Base-by-base conservation (phyloP, 1,140 invertebrate species). In the Trachelipus rathkii region DNA sequence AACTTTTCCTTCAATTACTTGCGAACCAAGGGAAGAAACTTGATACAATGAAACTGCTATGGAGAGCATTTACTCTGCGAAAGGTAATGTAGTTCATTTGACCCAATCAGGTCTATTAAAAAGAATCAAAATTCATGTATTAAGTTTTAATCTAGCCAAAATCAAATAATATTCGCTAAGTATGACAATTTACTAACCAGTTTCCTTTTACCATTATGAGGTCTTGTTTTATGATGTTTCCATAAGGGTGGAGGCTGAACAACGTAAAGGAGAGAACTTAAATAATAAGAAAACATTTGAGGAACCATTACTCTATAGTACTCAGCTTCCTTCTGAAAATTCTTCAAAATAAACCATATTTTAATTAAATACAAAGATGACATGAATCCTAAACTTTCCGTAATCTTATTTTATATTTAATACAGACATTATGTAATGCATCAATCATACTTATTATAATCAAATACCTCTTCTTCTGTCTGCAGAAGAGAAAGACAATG, bases 71-170 rank as follows among this genome's bases (percentile, higher is more conserved):
- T 92, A 91, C 83, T 95, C 93, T 79, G 93, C 93, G 86, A 95
- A 95, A 68, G 93, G 92, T 81, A n/a, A 94, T 92, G 84, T 92
- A 94, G 85, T 93, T 94, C 89, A 93, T 91, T 60, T 90, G n/a
- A 93, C 88, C 89, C 91, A 92, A 82, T 94, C 92, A 77, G 89
- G 89, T 86, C 88, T 86, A 85, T 82, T 82, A 87, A 21, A 13
- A 82, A 6, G 6, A 33, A 33, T 33, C 1, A 1, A 33, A 33
- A 33, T 3, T 33, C 33, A 33, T 33, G 6, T n/a, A n/a, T n/a
- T n/a, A n/a, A n/a, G n/a, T n/a, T n/a, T n/a, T n/a, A n/a, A n/a
- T n/a, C n/a, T n/a, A n/a, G n/a, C n/a, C n/a, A n/a, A n/a, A n/a
- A n/a, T n/a, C n/a, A n/a, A n/a, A n/a, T n/a, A n/a, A n/a, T n/a